Base-by-base conservation (phyloP, 30 jellyfish, hydroid and myxozoan species). In the Cassiopea xamachana region DNA sequence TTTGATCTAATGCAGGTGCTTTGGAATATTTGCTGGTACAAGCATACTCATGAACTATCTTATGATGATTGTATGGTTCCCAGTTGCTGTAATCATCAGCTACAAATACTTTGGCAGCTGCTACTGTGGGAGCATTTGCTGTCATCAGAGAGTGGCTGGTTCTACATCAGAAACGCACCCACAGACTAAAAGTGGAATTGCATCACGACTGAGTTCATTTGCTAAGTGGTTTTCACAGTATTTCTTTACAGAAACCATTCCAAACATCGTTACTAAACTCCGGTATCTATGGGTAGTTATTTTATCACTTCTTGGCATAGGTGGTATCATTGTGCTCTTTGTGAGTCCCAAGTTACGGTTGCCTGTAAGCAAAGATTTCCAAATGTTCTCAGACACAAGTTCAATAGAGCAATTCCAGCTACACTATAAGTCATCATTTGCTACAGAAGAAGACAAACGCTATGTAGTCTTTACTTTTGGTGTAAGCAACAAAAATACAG, bases 341-440 rank as follows among this genome's bases (percentile, higher is more conserved):
- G 92, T 89, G n/a, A 64, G 80, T 39, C 99, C 99, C 2, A 97
- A 97, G 67, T 81, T 95, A 17, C 47, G 82, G 15, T 92, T 89
- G 64, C 99, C 99, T 1, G 80, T 93, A 14, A 68, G 97, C n/a
- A 78, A 83, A 46, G 98, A 91, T 58, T 95, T 95, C 75, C 98
- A 91, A 64, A 91, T 95, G 98, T 95, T 95, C 87, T 75, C 97
- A 2, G 86, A 74, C 46, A 51, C 88, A 3, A 86, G 87, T 45
- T 75, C 99, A 18, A 82, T 95, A 2, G 99, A 95, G 76, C 99
- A 95, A 72, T 95, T 64, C 60, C 91, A 92, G 4, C 83, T 95
- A 55, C 75, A 50, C 47, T 83, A 91, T 89, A 94, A 94, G 73
- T 82, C 87, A 61, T 69, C 48, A 17, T 94, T 94, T 83, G 49